Percentiles rank a stretch among this genome's conserved stretches.
phyloP scores from a whole-genome alignment of 2,888 invertebrate genomes.

The Bombylius discolor region DNA sequence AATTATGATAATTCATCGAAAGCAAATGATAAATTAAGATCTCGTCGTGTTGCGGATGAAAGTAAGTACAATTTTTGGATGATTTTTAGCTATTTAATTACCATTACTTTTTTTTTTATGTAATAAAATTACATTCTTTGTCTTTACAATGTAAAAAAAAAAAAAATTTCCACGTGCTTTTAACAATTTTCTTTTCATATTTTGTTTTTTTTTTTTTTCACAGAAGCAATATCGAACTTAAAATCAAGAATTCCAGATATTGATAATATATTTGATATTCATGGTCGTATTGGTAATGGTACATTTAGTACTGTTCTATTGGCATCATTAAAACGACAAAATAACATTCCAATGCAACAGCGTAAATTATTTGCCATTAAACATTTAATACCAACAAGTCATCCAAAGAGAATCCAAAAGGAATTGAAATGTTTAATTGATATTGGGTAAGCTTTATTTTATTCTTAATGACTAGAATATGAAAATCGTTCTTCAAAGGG shows the following conservation, averaged over 20 bases:
- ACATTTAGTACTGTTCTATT: constrained; percentile 80
- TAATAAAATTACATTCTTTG: too few species aligned
- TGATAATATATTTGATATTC: constrained; percentile 49
- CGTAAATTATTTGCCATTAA: constrained; percentile 67
- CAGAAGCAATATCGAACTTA: constrained; percentile 30
- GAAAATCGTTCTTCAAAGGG: not conserved
- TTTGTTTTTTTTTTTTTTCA: not conserved
- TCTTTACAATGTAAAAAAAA: not conserved
- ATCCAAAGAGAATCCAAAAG: constrained; percentile 65
- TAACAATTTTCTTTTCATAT: too few species aligned
- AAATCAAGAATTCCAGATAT: constrained; percentile 44
- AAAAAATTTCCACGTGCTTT: not conserved
- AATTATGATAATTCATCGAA: not conserved
- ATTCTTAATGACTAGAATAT: not conserved
- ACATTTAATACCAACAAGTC: constrained; percentile 75
- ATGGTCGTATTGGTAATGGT: constrained; percentile 65
- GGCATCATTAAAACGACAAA: constrained; percentile 47
- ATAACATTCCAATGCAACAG: constrained; percentile 32
- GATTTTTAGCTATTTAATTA: too few species aligned
- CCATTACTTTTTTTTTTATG: too few species aligned
- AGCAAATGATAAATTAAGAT: not conserved
- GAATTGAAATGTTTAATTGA: constrained; percentile 67
- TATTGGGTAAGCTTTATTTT: constrained; percentile 47
- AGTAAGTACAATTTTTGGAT: not conserved
- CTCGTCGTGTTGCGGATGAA: not conserved